Conservation (phyloP, 2,888 invertebrate genomes). For the Tenthredo livida region DNA sequence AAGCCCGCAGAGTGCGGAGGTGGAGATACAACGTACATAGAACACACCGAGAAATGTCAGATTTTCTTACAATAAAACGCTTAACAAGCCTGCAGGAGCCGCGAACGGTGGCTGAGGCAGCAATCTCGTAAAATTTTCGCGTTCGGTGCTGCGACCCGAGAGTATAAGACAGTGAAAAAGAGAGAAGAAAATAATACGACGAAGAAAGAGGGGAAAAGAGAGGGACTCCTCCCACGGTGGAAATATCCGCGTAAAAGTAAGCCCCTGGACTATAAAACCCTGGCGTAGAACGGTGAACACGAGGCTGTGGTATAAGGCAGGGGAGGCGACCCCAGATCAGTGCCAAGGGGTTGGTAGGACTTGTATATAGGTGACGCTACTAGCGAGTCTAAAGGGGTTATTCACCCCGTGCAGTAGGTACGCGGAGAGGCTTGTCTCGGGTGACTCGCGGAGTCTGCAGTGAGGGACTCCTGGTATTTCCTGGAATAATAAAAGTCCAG, state of each 20-base stretch:
- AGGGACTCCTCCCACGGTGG: slow-evolving; percentile 30
- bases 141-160: neutral
- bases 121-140: slow-evolving; percentile 47
- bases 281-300: slow-evolving; percentile 58
- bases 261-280: slow-evolving; percentile 63
- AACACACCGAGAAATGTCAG: neutral
- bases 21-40: neutral
- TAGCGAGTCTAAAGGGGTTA: slow-evolving; percentile 61
- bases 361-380: slow-evolving; percentile 64
- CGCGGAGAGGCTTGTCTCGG: slow-evolving; percentile 75
- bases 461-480: neutral
- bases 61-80: slow-evolving; percentile 39
- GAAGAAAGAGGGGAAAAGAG: slow-evolving; percentile 5
- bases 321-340: slow-evolving; percentile 51
- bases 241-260: slow-evolving; percentile 67
- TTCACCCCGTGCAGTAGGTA: slow-evolving; percentile 60
- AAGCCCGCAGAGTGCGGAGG: neutral
- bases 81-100: slow-evolving; percentile 36
- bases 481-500: neutral
- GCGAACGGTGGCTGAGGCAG: slow-evolving; percentile 23
- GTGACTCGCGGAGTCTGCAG: slow-evolving; percentile 71
- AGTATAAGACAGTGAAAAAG: neutral
- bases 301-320: slow-evolving; percentile 58
- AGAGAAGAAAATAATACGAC: neutral
- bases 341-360: slow-evolving; percentile 62